Evolutionary conservation across 2,888 invertebrate genomes (phyloP).

Genomic region (Notodonta ziczac): DNA sequence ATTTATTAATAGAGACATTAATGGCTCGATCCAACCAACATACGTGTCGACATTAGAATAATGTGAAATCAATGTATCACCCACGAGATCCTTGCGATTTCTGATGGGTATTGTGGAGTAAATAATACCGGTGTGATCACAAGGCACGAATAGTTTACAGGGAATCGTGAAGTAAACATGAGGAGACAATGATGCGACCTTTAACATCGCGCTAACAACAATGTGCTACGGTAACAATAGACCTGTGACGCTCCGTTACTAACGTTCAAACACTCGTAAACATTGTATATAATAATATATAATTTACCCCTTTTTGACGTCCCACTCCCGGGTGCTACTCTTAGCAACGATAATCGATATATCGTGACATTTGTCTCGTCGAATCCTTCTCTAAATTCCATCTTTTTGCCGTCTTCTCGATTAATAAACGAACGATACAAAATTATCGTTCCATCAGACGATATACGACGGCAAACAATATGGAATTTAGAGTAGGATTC

Average conservation of each 20-base stretch:
- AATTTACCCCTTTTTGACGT: no score
- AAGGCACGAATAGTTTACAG: conserved; percentile 11
- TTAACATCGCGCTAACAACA: conserved; percentile 29
- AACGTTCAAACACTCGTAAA: background rate
- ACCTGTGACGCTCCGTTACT: conserved; percentile 25
- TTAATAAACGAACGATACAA: no score
- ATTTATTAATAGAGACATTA: no score
- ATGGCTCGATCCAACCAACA: no score
- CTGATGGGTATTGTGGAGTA: conserved; percentile 9
- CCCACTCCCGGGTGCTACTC: no score
- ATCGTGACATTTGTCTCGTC: no score
- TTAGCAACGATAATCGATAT: no score
- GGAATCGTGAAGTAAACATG: conserved; percentile 52
- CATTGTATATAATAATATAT: background rate
- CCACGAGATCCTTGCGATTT: conserved; percentile 5
- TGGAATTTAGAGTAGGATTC: no score
- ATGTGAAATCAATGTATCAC: conserved; percentile 22
- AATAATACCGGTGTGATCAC: conserved; percentile 11
- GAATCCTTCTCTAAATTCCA: no score
- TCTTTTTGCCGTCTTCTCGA: no score
- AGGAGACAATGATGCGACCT: conserved; percentile 53
- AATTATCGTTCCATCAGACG: no score
- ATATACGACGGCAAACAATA: no score
- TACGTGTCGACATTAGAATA: conserved; percentile 18
- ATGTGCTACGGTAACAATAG: conserved; percentile 40